phyloP scores from a whole-genome alignment of 2,888 invertebrate genomes.

The Steinernema carpocapsae region DNA sequence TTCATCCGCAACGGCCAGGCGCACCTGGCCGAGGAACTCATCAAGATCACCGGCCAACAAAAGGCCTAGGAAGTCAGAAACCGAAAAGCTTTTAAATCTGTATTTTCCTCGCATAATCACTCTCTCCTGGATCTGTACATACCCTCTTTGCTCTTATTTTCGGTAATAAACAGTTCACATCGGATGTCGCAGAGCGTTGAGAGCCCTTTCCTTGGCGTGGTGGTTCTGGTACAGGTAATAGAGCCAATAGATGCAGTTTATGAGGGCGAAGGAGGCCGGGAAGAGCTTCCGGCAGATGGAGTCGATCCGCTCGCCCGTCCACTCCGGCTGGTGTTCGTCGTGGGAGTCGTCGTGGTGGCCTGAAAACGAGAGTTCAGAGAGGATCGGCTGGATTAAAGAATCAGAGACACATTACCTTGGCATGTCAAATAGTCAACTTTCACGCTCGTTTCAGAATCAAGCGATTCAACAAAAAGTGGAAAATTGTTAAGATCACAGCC shows the following conservation, averaged over 20 bases:
- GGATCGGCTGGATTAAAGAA: background rate
- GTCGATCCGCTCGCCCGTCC: constrained; percentile 63
- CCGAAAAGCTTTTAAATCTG: background rate
- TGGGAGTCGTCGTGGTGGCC: constrained; percentile 43
- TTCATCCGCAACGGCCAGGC: constrained; percentile 63
- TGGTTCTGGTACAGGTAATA: constrained; percentile 61
- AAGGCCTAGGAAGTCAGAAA: background rate
- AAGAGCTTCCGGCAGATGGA: constrained; percentile 58
- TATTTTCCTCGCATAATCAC: background rate
- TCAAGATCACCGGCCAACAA: constrained; percentile 35
- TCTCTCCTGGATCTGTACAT: constrained; percentile 5
- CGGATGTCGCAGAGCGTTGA: constrained; percentile 41
- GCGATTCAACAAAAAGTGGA: too few species aligned
- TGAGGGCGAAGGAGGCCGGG: constrained; percentile 56
- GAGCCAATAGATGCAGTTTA: constrained; percentile 63
- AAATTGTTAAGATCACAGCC: too few species aligned
- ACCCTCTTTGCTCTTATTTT: constrained; percentile 4
- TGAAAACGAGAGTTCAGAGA: background rate
- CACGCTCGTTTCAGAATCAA: too few species aligned
- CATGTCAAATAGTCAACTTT: too few species aligned
- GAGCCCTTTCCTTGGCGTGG: constrained; percentile 55
- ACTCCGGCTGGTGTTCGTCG: constrained; percentile 53
- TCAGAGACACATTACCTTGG: too few species aligned
- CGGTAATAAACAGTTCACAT: constrained; percentile 2
- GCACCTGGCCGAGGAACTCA: constrained; percentile 42